Evolutionary conservation across 1,140 invertebrate genomes (phyloP).

Genomic region (Dysdera silvatica): DNA sequence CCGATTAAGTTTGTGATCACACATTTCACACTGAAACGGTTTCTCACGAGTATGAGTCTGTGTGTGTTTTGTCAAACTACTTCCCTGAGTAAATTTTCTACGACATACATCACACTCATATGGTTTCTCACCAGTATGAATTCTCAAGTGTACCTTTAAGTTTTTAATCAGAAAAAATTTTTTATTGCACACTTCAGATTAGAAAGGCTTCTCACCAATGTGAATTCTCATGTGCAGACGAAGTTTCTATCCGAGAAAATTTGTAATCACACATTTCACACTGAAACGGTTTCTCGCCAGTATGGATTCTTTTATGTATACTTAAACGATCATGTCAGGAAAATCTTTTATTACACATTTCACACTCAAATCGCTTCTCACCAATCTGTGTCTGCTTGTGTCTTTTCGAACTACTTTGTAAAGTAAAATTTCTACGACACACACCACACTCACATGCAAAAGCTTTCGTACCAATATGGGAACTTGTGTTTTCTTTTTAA

Average conservation of each 20-base stretch:
- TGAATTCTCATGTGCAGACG: constrained; percentile 77
- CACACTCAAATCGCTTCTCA: neutral
- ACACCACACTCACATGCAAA: no score
- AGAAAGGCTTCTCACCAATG: constrained; percentile 61
- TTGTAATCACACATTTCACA: constrained; percentile 35
- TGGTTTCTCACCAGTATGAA: constrained; percentile 70
- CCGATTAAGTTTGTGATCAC: constrained; percentile 65
- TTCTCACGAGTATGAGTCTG: constrained; percentile 70
- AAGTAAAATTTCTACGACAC: no score
- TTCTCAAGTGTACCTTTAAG: constrained; percentile 72
- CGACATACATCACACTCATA: constrained; percentile 62
- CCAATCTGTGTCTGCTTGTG: neutral
- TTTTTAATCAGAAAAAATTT: constrained; percentile 64
- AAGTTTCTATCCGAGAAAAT: constrained; percentile 68
- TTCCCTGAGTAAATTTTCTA: constrained; percentile 71
- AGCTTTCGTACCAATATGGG: no score
- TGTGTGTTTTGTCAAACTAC: constrained; percentile 73
- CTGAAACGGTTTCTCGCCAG: constrained; percentile 1
- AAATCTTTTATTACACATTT: constrained; percentile 14
- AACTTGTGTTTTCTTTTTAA: no score
- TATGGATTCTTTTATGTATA: constrained; percentile 19
- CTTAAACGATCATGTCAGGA: constrained; percentile 3
- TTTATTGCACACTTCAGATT: constrained; percentile 52
- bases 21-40: constrained; percentile 70
- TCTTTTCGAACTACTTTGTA: no score